These are phyloP conservation scores for Mirounga angustirostris DNA, from an alignment of 2,113 vertebrate species.

Conservation along the genomic window DNA sequence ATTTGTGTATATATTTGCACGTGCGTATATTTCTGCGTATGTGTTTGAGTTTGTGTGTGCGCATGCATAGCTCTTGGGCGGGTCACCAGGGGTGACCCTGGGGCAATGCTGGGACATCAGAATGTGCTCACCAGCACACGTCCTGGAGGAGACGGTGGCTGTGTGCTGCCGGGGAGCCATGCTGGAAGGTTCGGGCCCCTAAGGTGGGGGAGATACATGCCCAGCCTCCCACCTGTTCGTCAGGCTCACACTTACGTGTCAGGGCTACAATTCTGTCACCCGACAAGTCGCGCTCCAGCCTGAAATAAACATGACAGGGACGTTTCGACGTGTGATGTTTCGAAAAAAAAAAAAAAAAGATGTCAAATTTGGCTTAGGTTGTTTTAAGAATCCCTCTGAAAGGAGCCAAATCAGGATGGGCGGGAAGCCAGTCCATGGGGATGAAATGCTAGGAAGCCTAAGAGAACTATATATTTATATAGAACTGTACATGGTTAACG, in stretches of 20 bases:
- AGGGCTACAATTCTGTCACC: not conserved
- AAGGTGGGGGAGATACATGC: fast-evolving
- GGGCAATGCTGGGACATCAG: fast-evolving
- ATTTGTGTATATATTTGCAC: not conserved
- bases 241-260: not conserved
- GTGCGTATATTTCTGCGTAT: not conserved
- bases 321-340: constrained; percentile 45
- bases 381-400: constrained; percentile 24
- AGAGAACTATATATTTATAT: not conserved
- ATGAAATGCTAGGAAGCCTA: not conserved
- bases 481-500: not conserved
- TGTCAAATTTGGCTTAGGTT: not conserved
- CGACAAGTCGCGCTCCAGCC: constrained; percentile 37
- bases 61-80: fast-evolving
- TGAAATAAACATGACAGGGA: constrained; percentile 70
- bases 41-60: fast-evolving
- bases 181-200: not conserved
- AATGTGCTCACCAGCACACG: fast-evolving
- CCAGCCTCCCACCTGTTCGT: not conserved
- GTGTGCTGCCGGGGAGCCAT: not conserved
- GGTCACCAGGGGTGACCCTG: not conserved
- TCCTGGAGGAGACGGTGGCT: fast-evolving
- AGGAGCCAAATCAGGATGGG: not conserved
- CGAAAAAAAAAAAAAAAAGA: constrained; percentile 5
- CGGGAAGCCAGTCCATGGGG: not conserved